Conservation (phyloP, 2,888 invertebrate genomes). For the Polylopha cassiicola region DNA sequence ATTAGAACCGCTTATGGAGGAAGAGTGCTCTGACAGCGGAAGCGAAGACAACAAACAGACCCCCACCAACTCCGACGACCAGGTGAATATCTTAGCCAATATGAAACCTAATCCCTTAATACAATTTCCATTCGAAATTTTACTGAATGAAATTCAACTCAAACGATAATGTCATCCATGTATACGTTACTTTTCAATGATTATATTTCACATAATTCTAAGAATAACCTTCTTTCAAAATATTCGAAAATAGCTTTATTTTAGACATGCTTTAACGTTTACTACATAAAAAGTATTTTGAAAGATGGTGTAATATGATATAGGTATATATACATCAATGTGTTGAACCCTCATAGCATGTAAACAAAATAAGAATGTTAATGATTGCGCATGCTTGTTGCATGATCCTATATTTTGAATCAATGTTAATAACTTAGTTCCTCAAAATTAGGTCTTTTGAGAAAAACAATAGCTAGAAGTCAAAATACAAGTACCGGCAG, state of each 20-base stretch:
- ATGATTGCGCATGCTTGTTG: constrained; percentile 57
- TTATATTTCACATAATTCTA: too few relatives aligned
- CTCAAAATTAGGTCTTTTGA: too few relatives aligned
- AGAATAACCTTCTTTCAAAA: too few relatives aligned
- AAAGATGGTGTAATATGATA: background rate
- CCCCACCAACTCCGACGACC: constrained; percentile 70
- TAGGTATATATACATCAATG: background rate
- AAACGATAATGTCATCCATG: too few relatives aligned
- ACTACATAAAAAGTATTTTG: background rate
- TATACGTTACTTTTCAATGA: too few relatives aligned
- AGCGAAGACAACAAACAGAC: constrained; percentile 69
- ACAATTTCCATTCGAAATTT: too few relatives aligned
- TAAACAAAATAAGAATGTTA: constrained; percentile 36
- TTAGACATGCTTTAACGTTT: background rate
- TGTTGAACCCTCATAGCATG: constrained; percentile 42
- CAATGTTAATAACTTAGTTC: too few relatives aligned
- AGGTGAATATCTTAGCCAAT: constrained; percentile 62
- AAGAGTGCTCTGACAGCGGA: constrained; percentile 84
- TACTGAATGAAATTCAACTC: too few relatives aligned
- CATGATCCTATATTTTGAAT: constrained; percentile 46
- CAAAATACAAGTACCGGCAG: too few relatives aligned
- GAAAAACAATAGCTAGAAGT: too few relatives aligned
- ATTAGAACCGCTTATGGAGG: constrained; percentile 89
- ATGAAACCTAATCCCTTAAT: too few relatives aligned
- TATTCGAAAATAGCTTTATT: too few relatives aligned